Evolutionary conservation across 2,888 invertebrate species (phyloP).

Genomic region (Scaptomyza parva): DNA sequence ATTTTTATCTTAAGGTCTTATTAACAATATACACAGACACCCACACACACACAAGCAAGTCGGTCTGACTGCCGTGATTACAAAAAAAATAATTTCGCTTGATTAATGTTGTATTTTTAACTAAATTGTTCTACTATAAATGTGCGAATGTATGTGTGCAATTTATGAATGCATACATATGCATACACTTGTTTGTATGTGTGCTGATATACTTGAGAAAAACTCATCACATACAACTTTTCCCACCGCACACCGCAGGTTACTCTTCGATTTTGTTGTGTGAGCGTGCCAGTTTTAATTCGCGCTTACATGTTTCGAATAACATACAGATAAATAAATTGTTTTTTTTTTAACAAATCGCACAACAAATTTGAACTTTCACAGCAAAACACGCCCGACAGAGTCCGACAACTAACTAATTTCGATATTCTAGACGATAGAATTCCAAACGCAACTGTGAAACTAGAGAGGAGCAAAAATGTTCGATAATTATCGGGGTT

Average conservation of each 20-base stretch:
- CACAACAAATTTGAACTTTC: constrained; percentile 32
- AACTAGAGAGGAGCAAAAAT: constrained; percentile 13
- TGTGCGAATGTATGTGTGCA: constrained; percentile 36
- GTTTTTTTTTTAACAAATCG: constrained; percentile 33
- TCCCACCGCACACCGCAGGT: constrained; percentile 25
- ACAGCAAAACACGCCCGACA: constrained; percentile 53
- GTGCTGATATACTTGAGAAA: constrained; percentile 28
- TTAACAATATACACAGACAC: constrained; percentile 24
- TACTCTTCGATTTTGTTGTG: constrained; percentile 34
- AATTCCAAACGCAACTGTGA: constrained; percentile 18
- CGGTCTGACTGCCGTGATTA: constrained; percentile 15
- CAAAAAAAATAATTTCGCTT: constrained; percentile 53
- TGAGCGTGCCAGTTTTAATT: constrained; percentile 18
- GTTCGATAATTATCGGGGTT: not conserved
- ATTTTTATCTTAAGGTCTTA: constrained; percentile 20
- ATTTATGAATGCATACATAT: constrained; percentile 27
- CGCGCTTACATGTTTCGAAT: constrained; percentile 47
- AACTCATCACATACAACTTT: constrained; percentile 46
- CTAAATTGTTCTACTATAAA: constrained; percentile 55
- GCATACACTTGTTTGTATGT: constrained; percentile 9
- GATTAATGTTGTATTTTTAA: constrained; percentile 64
- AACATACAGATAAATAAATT: constrained; percentile 28
- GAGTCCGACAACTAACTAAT: constrained; percentile 49
- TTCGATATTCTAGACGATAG: constrained; percentile 42
- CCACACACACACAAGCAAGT: constrained; percentile 23